A percentile compares a stretch with the other conserved stretches of the same genome.
Conservation (phyloP, 2,113 vertebrate genomes). For the Equus quagga region DNA sequence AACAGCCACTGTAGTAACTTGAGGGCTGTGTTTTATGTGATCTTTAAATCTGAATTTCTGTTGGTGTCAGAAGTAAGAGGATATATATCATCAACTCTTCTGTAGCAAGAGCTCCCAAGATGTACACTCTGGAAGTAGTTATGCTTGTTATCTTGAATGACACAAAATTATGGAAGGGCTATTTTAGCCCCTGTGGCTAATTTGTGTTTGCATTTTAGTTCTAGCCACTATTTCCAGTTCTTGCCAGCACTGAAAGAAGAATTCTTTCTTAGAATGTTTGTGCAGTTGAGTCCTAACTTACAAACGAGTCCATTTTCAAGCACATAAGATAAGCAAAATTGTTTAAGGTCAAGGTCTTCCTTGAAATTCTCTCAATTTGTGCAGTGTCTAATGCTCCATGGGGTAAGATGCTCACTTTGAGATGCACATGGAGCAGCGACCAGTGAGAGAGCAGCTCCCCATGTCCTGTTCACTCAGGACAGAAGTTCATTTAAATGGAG, state of each 20-base stretch:
- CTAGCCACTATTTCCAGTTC: slow-evolving; percentile 34
- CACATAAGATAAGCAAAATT: not conserved
- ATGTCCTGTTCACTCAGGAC: not conserved
- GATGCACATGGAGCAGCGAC: not conserved
- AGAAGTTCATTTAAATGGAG: not conserved
- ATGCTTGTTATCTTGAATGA: not conserved
- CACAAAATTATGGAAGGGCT: not conserved
- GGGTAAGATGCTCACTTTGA: not conserved
- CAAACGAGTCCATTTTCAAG: not conserved
- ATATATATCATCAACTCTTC: not conserved
- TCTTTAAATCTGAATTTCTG: not conserved
- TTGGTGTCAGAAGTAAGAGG: not conserved
- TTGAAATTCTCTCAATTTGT: not conserved
- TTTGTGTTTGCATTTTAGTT: slow-evolving; percentile 65
- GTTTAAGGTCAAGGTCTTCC: not conserved
- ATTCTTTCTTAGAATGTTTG: not conserved
- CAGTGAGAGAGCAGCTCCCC: not conserved
- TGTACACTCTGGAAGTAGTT: not conserved
- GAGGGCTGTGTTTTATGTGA: not conserved
- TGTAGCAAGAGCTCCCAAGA: not conserved
- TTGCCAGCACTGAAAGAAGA: slow-evolving; percentile 68
- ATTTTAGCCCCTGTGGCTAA: slow-evolving; percentile 62
- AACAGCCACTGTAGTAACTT: not conserved
- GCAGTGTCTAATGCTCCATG: not conserved
- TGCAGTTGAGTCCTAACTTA: not conserved